Evolutionary conservation across 1,140 invertebrate species (phyloP).

Genomic region (Drosophila willistoni): DNA sequence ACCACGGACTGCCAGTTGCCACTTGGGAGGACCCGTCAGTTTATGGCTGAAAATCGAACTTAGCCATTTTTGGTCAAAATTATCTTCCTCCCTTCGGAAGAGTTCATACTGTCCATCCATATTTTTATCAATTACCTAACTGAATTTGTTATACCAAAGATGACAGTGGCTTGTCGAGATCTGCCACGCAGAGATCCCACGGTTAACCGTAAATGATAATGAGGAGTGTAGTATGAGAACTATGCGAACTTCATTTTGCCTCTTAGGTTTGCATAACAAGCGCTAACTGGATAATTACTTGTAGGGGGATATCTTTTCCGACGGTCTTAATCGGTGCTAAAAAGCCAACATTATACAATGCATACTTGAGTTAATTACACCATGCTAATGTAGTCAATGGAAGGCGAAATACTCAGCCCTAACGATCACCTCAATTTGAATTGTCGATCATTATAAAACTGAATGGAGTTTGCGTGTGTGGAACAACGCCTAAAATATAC

Average conservation of each 20-base stretch:
- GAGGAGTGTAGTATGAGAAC: background rate
- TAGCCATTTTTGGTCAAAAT: conserved; percentile 74
- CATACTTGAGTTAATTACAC: conserved; percentile 67
- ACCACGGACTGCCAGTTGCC: conserved; percentile 53
- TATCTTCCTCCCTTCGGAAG: conserved; percentile 48
- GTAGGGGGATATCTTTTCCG: conserved; percentile 56
- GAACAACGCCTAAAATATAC: no score
- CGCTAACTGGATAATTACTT: conserved; percentile 75
- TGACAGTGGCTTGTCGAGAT: background rate
- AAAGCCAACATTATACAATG: conserved; percentile 65
- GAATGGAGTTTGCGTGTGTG: no score
- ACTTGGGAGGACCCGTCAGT: conserved; percentile 23
- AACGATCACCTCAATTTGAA: conserved; percentile 36
- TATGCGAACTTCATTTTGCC: background rate
- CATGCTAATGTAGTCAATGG: background rate
- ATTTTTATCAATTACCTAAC: conserved; percentile 62
- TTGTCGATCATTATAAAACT: conserved; percentile 50
- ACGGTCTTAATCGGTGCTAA: conserved; percentile 69
- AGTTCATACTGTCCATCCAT: conserved; percentile 70
- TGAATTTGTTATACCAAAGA: conserved; percentile 5
- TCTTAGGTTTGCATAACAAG: conserved; percentile 70
- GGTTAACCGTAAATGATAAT: conserved; percentile 34
- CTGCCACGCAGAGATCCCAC: conserved; percentile 29
- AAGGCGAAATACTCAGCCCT: conserved; percentile 4
- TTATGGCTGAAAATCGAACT: conserved; percentile 64